These are phyloP conservation scores for Ectobius pallidus DNA, from an alignment of 2,888 invertebrate genomes.

Conservation along the genomic window DNA sequence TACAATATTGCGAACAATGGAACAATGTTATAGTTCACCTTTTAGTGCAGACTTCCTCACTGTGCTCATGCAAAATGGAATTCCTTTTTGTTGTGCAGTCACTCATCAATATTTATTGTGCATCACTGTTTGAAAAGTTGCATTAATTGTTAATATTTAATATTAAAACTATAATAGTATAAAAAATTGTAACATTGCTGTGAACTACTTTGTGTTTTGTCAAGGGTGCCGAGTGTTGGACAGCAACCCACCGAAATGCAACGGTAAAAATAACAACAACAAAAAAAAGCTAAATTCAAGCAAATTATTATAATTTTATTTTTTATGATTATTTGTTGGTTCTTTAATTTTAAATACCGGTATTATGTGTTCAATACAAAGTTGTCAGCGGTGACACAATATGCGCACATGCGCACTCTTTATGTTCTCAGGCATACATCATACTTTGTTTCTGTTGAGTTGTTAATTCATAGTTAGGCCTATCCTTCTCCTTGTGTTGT, in stretches of 20 bases:
- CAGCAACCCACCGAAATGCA: conserved; percentile 37
- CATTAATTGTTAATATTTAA: conserved; percentile 15
- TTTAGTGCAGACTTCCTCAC: too few relatives aligned
- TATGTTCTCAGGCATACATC: conserved; percentile 30
- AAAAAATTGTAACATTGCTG: conserved; percentile 14
- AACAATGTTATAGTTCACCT: too few relatives aligned
- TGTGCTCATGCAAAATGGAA: neutral
- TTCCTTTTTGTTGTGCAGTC: neutral
- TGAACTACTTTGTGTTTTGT: conserved; percentile 25
- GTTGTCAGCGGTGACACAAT: too few relatives aligned
- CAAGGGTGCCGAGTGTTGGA: conserved; percentile 20
- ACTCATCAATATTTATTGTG: neutral
- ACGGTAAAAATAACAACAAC: neutral
- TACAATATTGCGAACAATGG: too few relatives aligned
- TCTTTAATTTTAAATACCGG: neutral
- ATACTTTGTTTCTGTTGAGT: neutral
- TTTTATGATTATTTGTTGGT: conserved; percentile 4
- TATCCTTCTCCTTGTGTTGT: neutral
- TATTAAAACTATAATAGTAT: neutral
- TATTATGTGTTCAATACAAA: neutral
- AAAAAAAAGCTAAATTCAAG: neutral
- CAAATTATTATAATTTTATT: neutral
- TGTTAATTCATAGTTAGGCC: conserved; percentile 16
- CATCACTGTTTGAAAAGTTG: conserved; percentile 9
- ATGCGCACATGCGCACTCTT: neutral